phyloP scores from a whole-genome alignment of 2,888 invertebrate species.

The Leucania comma region DNA sequence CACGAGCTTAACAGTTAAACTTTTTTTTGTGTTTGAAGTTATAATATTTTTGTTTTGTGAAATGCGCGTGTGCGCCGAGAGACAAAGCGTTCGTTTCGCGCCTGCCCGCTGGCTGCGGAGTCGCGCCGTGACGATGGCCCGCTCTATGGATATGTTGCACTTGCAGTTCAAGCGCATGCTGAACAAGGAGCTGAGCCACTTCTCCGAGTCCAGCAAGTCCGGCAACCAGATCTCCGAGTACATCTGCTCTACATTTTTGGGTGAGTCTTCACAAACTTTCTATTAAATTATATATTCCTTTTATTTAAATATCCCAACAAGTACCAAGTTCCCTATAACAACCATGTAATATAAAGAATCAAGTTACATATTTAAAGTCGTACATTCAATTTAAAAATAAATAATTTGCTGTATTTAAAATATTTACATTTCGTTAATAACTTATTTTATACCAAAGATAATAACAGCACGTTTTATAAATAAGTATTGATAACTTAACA shows the following conservation, averaged over 20 bases:
- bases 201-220: slow-evolving; percentile 99
- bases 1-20: slow-evolving; percentile 54
- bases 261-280: slow-evolving; percentile 91
- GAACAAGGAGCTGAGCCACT: slow-evolving; percentile 99
- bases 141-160: slow-evolving; percentile 87
- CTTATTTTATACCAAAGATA: background rate
- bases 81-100: slow-evolving; percentile 82
- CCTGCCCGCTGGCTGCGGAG: slow-evolving; percentile 83
- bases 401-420: background rate
- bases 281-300: background rate
- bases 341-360: background rate
- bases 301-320: background rate
- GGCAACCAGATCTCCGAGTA: slow-evolving; percentile 99
- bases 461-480: background rate
- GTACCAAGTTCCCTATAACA: background rate
- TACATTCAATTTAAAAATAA: background rate
- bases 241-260: slow-evolving; percentile 99
- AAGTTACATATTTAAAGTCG: background rate
- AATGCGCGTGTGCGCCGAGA: slow-evolving; percentile 88
- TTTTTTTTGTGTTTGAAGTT: slow-evolving; percentile 59
- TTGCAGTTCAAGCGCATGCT: slow-evolving; percentile 99
- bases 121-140: slow-evolving; percentile 82
- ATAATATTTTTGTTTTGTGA: slow-evolving; percentile 72
- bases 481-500: slow-evolving; percentile 4
- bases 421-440: background rate